Conservation (phyloP, 2,888 invertebrate species). For the Drosophila tripunctata region DNA sequence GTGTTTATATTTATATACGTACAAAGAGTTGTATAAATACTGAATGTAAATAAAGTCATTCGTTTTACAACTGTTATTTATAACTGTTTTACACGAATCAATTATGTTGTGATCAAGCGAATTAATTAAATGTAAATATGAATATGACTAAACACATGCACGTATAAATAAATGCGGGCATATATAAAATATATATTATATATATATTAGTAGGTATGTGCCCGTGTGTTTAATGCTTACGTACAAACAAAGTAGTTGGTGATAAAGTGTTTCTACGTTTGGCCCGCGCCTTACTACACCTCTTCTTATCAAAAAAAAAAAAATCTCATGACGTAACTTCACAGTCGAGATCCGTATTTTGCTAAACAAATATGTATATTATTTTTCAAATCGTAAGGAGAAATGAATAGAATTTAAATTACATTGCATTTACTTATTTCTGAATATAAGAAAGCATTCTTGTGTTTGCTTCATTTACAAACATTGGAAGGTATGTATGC, state of each 20-base stretch:
- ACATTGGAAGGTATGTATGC: neutral
- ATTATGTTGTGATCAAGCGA: constrained; percentile 3
- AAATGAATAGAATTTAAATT: neutral
- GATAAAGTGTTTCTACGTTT: constrained; percentile 10
- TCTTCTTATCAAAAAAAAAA: constrained; percentile 15
- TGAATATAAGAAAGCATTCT: constrained; percentile 5
- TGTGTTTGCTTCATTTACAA: neutral
- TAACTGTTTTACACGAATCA: neutral
- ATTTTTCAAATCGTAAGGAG: neutral
- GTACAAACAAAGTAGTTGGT: constrained; percentile 11
- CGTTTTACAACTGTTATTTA: neutral
- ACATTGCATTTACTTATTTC: too few relatives aligned
- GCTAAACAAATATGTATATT: neutral
- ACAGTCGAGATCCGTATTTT: neutral
- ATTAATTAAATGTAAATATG: neutral
- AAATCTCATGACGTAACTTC: constrained; percentile 13
- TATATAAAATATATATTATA: neutral
- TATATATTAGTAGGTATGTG: neutral
- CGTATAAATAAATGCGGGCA: neutral
- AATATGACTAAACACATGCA: constrained; percentile 1
- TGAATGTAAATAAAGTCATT: neutral
- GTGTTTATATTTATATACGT: neutral
- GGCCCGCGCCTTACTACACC: constrained; percentile 1
- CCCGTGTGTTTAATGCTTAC: constrained; percentile 1
- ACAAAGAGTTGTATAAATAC: neutral